These are phyloP conservation scores for Chydorus sphaericus DNA, from an alignment of 2,888 invertebrate genomes.

Conservation along the genomic window DNA sequence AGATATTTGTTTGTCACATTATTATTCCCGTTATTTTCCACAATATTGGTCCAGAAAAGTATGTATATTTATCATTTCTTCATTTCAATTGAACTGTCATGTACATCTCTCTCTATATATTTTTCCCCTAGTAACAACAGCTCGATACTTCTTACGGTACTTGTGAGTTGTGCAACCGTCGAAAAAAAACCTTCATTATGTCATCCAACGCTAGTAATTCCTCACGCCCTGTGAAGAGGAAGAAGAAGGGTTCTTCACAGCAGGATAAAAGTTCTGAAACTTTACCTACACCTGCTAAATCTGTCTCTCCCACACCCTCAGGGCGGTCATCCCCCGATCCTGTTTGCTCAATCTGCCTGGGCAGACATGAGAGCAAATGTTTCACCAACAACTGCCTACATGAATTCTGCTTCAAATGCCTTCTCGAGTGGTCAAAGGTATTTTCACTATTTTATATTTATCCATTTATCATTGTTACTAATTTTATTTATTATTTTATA, in stretches of 20 bases:
- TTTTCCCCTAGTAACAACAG: too few species aligned
- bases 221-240: not conserved
- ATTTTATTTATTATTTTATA: conserved; percentile 29
- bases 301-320: not conserved
- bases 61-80: too few species aligned
- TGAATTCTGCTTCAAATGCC: conserved; percentile 83
- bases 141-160: too few species aligned
- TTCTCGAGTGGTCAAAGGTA: conserved; percentile 79
- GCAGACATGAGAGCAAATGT: conserved; percentile 69
- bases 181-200: too few species aligned
- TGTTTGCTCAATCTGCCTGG: conserved; percentile 85
- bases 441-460: not conserved
- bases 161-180: too few species aligned
- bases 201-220: not conserved
- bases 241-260: not conserved
- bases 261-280: not conserved
- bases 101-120: too few species aligned
- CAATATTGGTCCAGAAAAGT: too few species aligned
- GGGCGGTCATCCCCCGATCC: conserved; percentile 49
- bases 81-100: too few species aligned
- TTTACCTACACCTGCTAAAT: not conserved
- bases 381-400: conserved; percentile 86
- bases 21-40: too few species aligned
- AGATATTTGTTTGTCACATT: too few species aligned
- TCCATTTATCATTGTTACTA: too few species aligned